A percentile compares a stretch with the other conserved stretches of the same genome.
These are phyloP conservation scores for Phyllostomus hastatus DNA, from an alignment of 2,113 vertebrate species.

Conservation along the genomic window DNA sequence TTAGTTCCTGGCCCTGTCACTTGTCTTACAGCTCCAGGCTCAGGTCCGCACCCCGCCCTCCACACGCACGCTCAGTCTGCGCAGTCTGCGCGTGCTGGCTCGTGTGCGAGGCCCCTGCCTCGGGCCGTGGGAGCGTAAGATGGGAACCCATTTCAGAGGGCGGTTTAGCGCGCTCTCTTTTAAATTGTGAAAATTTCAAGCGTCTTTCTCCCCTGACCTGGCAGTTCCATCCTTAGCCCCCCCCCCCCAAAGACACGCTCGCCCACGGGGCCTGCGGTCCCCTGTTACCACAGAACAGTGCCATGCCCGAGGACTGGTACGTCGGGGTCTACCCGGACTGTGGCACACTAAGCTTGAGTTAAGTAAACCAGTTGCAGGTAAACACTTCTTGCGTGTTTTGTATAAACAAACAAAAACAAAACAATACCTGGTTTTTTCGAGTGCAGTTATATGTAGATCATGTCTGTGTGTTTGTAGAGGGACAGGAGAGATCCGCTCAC, in stretches of 20 bases:
- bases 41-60: background rate
- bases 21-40: too few relatives aligned
- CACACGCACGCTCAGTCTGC: rapidly evolving
- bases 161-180: rapidly evolving
- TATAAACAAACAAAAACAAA: background rate
- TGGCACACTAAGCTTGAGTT: background rate
- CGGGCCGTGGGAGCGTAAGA: rapidly evolving
- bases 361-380: too few relatives aligned
- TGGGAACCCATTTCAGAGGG: background rate
- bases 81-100: background rate
- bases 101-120: rapidly evolving
- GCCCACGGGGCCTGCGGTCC: background rate
- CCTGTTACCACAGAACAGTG: background rate
- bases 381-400: background rate
- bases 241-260: background rate
- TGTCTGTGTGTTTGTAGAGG: background rate
- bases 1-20: too few relatives aligned
- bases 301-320: background rate
- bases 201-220: background rate
- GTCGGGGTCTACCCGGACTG: rapidly evolving
- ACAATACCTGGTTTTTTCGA: background rate
- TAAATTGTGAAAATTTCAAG: background rate
- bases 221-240: rapidly evolving
- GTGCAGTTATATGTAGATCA: background rate
- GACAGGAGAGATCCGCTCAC: background rate